These are phyloP conservation scores for Cremastobaeus sp. DNA, from an alignment of 2,888 invertebrate genomes.

Conservation along the genomic window DNA sequence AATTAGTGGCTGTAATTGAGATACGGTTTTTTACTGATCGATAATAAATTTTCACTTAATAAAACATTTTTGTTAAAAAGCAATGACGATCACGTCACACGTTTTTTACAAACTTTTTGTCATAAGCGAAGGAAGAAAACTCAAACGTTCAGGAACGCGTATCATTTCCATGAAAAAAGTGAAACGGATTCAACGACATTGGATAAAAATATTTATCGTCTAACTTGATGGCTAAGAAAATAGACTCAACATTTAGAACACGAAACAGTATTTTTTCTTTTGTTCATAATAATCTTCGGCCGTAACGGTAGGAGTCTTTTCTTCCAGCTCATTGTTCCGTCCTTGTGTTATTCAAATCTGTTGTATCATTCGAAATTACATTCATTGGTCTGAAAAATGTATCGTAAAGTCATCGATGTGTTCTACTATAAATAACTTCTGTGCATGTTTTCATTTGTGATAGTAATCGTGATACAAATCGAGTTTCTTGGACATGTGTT, in stretches of 20 bases:
- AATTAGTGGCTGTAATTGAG: slow-evolving; percentile 37
- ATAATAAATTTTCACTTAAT: background rate
- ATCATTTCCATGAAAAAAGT: background rate
- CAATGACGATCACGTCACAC: too few species aligned
- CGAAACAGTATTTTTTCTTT: background rate
- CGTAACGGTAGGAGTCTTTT: background rate
- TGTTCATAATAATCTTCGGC: too few species aligned
- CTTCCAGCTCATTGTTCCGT: background rate
- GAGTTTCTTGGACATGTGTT: background rate
- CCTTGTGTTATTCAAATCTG: background rate
- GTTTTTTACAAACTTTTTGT: too few species aligned
- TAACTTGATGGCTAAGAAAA: background rate
- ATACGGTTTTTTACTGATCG: background rate
- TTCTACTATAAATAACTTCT: too few species aligned
- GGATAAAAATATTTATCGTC: background rate
- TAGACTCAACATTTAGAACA: background rate
- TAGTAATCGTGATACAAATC: too few species aligned
- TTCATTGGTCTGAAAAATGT: background rate
- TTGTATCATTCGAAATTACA: background rate
- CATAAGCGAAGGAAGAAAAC: too few species aligned
- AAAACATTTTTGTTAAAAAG: too few species aligned
- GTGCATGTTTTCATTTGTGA: too few species aligned
- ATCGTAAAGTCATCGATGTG: too few species aligned
- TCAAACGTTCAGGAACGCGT: too few species aligned
- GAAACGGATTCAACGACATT: background rate